These are phyloP conservation scores for Drosophila anomelani DNA, from an alignment of 2,888 invertebrate genomes.

Conservation along the genomic window DNA sequence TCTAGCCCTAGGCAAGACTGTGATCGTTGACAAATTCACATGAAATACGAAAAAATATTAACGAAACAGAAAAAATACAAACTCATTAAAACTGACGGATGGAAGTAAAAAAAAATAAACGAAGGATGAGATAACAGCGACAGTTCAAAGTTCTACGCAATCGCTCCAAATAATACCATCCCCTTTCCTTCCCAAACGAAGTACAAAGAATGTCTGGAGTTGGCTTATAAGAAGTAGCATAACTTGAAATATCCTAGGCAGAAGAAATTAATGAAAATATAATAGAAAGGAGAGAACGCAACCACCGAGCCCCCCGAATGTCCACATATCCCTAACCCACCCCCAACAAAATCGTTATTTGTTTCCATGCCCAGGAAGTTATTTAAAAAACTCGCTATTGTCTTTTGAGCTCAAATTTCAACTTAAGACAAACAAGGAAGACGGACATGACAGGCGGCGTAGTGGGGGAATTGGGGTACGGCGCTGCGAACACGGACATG, in stretches of 20 bases:
- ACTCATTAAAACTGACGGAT: conserved; percentile 27
- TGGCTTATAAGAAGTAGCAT: conserved; percentile 60
- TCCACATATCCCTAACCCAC: conserved; percentile 59
- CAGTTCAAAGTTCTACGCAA: conserved; percentile 31
- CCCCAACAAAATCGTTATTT: conserved; percentile 47
- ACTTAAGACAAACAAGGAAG: conserved; percentile 77
- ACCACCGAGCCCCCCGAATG: conserved; percentile 46
- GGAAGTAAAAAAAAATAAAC: neutral
- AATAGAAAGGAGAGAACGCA: conserved; percentile 9
- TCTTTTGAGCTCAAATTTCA: conserved; percentile 82
- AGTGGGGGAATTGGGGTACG: conserved; percentile 17
- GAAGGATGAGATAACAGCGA: conserved; percentile 8
- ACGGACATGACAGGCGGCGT: conserved; percentile 69
- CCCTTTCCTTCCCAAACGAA: neutral
- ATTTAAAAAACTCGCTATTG: conserved; percentile 75
- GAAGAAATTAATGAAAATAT: conserved; percentile 70
- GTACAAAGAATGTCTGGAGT: conserved; percentile 42
- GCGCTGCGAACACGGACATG: conserved; percentile 8
- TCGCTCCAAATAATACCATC: conserved; percentile 11
- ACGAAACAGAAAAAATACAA: conserved; percentile 1
- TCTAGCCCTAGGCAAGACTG: too few species aligned
- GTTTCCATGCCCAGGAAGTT: conserved; percentile 57
- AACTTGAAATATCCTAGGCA: conserved; percentile 60
- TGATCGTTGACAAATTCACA: neutral
- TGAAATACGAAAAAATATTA: neutral